Base-by-base conservation (phyloP, 2,888 invertebrate genomes). In the Elgonia sp. region DNA sequence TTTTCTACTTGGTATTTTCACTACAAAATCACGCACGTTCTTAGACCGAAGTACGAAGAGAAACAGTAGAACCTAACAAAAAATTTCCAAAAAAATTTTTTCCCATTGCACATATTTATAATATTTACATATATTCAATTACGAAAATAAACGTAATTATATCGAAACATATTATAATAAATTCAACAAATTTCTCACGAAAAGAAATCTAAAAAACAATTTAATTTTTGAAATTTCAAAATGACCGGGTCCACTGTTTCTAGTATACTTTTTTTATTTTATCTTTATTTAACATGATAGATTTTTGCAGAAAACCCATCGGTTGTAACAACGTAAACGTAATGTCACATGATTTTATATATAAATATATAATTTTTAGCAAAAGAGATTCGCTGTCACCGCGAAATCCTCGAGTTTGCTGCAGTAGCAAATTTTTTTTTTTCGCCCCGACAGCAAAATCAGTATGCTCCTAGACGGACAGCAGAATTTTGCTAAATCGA, bases 361-460 rank as follows among this genome's bases (percentile, higher is more conserved):
- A 75, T 83, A 83, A 75, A 83, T 75, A 83, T 83, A 83, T 60
- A 46, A 16, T 57, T 75, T 83, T 20, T 63, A 55, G 46, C 46
- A 57, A 63, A 82, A 63, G 40, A 29, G 29, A 6, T 50, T 73
- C 65, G 65, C 82, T 73, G 73, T 65, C 55, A 55, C 65, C 55
- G 40, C 42, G 70, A 72, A 18, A 14, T 70, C 37, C 12, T 21
- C 1, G 16, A 9, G n/a, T 42, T 60, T 14, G 42, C 60, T 37
- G 40, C 29, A 63, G 29, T 20, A 63, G 18, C 63, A 63, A 63
- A 40, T 55, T 67, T 12, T 53, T 77, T 55, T 67, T 12, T 53
- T 77, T 29, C 16, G 20, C 20, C 5, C 18, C 46, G 81, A n/a
- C 50, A 40, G 81, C 69, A 53, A 81, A 72, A 37, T 60, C 46